Percentiles rank a stretch among this genome's conserved stretches.
These are phyloP conservation scores for Hydropsyche tenuis DNA, from an alignment of 1,140 invertebrate species.

Conservation along the genomic window DNA sequence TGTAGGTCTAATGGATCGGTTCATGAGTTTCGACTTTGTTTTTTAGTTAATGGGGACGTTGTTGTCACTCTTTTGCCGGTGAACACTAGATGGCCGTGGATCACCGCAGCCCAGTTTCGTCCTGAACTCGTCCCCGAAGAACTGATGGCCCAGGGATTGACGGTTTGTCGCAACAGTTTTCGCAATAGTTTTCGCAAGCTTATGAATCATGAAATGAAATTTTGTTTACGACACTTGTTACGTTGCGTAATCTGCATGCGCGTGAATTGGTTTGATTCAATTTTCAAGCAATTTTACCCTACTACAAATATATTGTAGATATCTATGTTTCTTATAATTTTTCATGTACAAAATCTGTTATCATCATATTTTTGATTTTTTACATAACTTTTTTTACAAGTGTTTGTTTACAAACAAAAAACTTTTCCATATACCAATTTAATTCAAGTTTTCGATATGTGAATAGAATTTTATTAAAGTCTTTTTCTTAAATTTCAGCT, in stretches of 20 bases:
- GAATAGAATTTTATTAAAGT: neutral
- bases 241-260: too few species aligned
- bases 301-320: too few species aligned
- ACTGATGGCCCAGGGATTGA: constrained; percentile 90
- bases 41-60: constrained; percentile 87
- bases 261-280: too few species aligned
- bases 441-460: constrained; percentile 27
- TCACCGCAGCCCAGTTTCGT: constrained; percentile 88
- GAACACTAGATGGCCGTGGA: constrained; percentile 90
- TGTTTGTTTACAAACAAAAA: too few species aligned
- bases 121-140: constrained; percentile 94
- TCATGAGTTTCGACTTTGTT: neutral
- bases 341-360: too few species aligned
- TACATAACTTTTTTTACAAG: too few species aligned
- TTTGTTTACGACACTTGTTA: too few species aligned
- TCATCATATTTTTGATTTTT: too few species aligned
- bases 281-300: too few species aligned
- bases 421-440: constrained; percentile 18
- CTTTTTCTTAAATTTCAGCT: constrained; percentile 67
- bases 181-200: too few species aligned
- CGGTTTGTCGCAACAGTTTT: constrained; percentile 66
- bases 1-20: neutral
- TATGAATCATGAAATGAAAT: too few species aligned
- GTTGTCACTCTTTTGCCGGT: constrained; percentile 89
- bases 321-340: too few species aligned